Evolutionary conservation across 2,888 invertebrate genomes (phyloP).

Genomic region (Nomada fucata): DNA sequence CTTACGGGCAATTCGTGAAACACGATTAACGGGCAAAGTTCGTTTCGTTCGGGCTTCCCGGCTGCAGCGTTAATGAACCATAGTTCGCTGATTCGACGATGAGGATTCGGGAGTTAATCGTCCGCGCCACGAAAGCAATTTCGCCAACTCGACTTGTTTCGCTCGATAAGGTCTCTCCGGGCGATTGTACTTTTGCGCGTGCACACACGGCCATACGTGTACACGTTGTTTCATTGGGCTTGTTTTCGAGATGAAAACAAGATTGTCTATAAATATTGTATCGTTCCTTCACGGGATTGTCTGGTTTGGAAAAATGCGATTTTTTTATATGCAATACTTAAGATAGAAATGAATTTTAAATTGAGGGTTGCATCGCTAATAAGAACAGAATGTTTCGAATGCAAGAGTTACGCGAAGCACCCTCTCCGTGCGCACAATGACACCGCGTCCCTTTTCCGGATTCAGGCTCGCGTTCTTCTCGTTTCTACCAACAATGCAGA

Average conservation of each 20-base stretch:
- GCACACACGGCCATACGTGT: background rate
- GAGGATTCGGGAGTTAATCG: conserved; percentile 67
- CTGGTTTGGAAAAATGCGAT: no score
- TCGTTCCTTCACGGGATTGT: no score
- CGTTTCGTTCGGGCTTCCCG: conserved; percentile 43
- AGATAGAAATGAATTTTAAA: no score
- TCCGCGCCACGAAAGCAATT: conserved; percentile 65
- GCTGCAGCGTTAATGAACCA: conserved; percentile 64
- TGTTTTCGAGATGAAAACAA: background rate
- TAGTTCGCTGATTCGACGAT: conserved; percentile 67
- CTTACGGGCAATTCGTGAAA: conserved; percentile 56
- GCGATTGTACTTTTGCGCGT: conserved; percentile 49
- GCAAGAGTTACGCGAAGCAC: background rate
- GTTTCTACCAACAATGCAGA: conserved; percentile 51
- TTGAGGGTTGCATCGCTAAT: background rate
- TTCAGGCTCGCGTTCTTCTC: conserved; percentile 18
- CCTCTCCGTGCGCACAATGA: background rate
- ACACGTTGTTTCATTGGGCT: background rate
- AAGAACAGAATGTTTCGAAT: background rate
- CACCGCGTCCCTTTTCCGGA: conserved; percentile 41
- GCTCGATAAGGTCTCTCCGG: conserved; percentile 54
- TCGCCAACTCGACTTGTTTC: conserved; percentile 61
- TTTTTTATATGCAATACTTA: no score
- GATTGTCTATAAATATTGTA: no score
- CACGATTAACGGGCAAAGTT: conserved; percentile 62